A percentile compares a stretch with the other conserved stretches of the same genome.
Evolutionary conservation across 1,140 invertebrate genomes (phyloP).

Genomic region (Drosophila varians): DNA sequence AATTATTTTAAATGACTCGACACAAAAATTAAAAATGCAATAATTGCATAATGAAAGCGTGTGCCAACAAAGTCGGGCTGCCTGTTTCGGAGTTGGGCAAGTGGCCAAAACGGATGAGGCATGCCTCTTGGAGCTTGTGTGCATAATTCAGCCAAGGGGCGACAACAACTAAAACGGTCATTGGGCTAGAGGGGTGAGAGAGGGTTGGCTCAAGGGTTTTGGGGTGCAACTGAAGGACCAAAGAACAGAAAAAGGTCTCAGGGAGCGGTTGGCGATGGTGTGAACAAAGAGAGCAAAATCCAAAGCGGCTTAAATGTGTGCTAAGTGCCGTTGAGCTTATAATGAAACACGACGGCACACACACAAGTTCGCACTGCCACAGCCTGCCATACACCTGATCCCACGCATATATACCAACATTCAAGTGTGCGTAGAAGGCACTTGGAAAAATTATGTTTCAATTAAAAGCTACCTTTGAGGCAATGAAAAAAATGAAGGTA

Average conservation of each 20-base stretch:
- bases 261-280: slow-evolving; percentile 13
- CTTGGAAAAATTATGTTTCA: no score
- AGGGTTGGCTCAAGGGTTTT: neutral
- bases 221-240: slow-evolving; percentile 7
- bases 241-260: slow-evolving; percentile 25
- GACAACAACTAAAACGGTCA: slow-evolving; percentile 28
- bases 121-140: slow-evolving; percentile 34
- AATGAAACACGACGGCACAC: slow-evolving; percentile 52
- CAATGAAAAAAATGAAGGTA: no score
- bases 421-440: neutral
- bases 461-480: no score
- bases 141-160: slow-evolving; percentile 49
- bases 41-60: slow-evolving; percentile 67
- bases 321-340: slow-evolving; percentile 76
- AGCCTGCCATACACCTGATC: slow-evolving; percentile 20
- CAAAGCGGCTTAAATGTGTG: slow-evolving; percentile 77
- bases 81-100: slow-evolving; percentile 40
- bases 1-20: slow-evolving; percentile 79
- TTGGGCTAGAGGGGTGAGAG: slow-evolving; percentile 3
- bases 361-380: slow-evolving; percentile 5
- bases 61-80: slow-evolving; percentile 44
- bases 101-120: slow-evolving; percentile 51
- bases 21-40: slow-evolving; percentile 74
- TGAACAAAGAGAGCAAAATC: slow-evolving; percentile 47
- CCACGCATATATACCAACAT: neutral